Percentiles rank a stretch among this genome's conserved stretches.
These are phyloP conservation scores for Crocuta crocuta DNA, from an alignment of 2,113 vertebrate species.

Conservation along the genomic window DNA sequence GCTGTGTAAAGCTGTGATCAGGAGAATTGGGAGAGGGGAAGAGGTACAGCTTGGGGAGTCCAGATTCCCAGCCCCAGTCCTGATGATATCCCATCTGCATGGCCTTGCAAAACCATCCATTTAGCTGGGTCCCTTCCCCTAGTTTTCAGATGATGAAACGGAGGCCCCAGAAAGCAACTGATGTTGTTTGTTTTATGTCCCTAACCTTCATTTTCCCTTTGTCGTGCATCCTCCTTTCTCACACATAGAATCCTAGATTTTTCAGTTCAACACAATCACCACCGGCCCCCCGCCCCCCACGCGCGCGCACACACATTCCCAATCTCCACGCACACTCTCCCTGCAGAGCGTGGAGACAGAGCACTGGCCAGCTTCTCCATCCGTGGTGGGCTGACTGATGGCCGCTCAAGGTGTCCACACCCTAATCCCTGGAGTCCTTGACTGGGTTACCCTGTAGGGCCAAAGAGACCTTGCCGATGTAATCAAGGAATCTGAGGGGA, in stretches of 20 bases:
- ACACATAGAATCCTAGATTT: background rate
- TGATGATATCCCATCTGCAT: background rate
- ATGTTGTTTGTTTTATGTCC: background rate
- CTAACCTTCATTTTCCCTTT: background rate
- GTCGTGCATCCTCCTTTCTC: background rate
- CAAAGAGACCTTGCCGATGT: background rate
- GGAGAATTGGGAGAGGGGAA: background rate
- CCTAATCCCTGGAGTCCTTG: background rate
- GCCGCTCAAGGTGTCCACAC: background rate
- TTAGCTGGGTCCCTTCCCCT: background rate
- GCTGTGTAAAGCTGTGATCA: background rate
- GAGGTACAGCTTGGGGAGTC: background rate
- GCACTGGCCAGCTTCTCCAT: background rate
- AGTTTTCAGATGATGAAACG: background rate
- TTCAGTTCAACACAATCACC: background rate
- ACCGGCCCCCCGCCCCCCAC: rapidly evolving
- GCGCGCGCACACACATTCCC: background rate
- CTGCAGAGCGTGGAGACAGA: too few species aligned
- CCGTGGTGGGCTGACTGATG: rapidly evolving
- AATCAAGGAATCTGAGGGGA: background rate
- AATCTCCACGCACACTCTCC: background rate
- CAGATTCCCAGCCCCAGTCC: background rate
- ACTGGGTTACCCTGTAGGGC: background rate
- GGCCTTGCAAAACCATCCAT: background rate
- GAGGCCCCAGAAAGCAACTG: background rate